Percentiles rank a stretch among this genome's conserved stretches.
Conservation (phyloP, 2,888 invertebrate species). For the Achlya flavicornis region DNA sequence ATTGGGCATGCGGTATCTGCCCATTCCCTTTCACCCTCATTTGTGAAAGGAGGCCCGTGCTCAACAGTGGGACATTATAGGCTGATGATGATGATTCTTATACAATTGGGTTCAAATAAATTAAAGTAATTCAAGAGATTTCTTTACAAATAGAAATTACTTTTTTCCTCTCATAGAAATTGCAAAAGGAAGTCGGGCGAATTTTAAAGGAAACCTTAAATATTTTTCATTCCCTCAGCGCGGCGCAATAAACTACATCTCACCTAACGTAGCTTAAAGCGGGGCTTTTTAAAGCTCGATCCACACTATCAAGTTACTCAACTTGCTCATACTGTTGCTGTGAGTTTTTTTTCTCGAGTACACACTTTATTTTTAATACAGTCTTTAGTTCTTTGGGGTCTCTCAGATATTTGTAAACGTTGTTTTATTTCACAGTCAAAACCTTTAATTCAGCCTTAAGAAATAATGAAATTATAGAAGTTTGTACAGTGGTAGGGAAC, state of each 20-base stretch:
- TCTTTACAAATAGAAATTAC: not conserved
- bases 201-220: constrained; percentile 9
- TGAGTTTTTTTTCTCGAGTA: not conserved
- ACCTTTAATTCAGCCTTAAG: too few relatives aligned
- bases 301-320: constrained; percentile 3
- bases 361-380: not conserved
- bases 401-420: too few relatives aligned
- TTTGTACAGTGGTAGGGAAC: too few relatives aligned
- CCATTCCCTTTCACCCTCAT: too few relatives aligned
- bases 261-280: constrained; percentile 4
- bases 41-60: too few relatives aligned
- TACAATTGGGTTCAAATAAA: not conserved
- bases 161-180: not conserved
- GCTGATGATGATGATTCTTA: not conserved
- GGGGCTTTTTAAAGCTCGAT: constrained; percentile 11
- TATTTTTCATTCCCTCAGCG: constrained; percentile 8
- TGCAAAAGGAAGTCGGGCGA: not conserved
- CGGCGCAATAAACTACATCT: constrained; percentile 6
- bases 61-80: too few relatives aligned
- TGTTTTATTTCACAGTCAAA: too few relatives aligned
- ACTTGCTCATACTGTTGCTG: not conserved
- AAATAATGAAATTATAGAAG: too few relatives aligned
- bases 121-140: not conserved
- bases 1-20: too few relatives aligned
- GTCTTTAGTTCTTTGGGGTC: too few relatives aligned